Percentiles rank a stretch among this genome's conserved stretches.
Conservation (phyloP, 2,888 invertebrate species). For the Poecilobothrus nobilitatus region DNA sequence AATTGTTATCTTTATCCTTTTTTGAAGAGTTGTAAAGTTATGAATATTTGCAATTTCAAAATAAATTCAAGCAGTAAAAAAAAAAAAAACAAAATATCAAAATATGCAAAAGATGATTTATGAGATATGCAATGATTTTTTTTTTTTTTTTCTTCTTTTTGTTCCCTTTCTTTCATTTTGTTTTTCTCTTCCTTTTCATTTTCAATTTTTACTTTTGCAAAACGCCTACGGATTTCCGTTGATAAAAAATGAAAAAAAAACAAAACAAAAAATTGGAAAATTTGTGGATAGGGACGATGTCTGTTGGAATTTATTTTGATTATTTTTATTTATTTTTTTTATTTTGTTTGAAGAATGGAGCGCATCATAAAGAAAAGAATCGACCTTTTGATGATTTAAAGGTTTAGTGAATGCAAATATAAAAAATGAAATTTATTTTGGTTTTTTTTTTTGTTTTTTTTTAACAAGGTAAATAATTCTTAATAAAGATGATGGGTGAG, state of each 20-base stretch:
- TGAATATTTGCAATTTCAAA: not conserved
- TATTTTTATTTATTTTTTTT: no score
- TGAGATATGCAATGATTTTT: not conserved
- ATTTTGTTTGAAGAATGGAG: no score
- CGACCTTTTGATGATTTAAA: not conserved
- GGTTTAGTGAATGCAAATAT: not conserved
- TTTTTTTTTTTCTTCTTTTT: not conserved
- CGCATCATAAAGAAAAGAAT: not conserved
- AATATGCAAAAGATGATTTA: not conserved
- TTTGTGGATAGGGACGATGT: no score
- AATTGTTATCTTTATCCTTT: no score
- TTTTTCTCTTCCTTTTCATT: not conserved
- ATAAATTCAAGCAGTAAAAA: no score
- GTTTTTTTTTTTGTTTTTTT: not conserved
- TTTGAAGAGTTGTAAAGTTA: not conserved
- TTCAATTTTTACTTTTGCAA: not conserved
- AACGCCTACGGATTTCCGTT: slow-evolving; percentile 1
- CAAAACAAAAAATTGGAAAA: no score
- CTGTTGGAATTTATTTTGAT: no score
- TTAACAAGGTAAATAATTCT: no score
- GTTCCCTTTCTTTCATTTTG: no score
- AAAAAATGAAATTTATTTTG: not conserved
- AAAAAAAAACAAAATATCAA: no score
- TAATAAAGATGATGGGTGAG: not conserved
- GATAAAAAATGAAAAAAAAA: no score